Conservation (phyloP, 1,140 invertebrate genomes). For the Bursaphelenchus mucronatus region DNA sequence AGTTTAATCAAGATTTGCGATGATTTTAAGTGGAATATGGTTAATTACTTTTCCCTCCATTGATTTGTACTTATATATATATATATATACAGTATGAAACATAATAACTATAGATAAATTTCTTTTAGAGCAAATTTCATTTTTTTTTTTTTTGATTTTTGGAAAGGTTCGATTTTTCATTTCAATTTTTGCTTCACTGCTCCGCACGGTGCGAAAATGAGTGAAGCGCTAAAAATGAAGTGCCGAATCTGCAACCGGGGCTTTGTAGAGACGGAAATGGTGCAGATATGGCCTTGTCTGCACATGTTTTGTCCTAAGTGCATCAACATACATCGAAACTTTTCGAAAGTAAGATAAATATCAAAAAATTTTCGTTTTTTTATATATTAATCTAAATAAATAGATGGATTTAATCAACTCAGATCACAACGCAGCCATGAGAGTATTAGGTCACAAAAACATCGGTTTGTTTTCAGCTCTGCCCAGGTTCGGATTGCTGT, state of each 20-base stretch:
- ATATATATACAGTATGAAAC: no score
- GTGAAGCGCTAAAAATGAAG: background rate
- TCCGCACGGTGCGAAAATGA: no score
- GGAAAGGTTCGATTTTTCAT: no score
- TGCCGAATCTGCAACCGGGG: conserved; percentile 13
- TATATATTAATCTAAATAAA: no score
- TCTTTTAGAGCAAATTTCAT: no score
- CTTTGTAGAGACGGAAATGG: conserved; percentile 19
- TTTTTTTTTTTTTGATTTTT: no score
- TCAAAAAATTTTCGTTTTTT: background rate
- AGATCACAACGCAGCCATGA: no score
- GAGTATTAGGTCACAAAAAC: no score
- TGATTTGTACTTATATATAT: no score
- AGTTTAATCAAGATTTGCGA: conserved; percentile 18
- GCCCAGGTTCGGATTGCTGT: conserved; percentile 32
- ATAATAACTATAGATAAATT: no score
- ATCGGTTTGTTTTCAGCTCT: conserved; percentile 20
- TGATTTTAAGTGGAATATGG: conserved; percentile 37
- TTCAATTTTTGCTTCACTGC: no score
- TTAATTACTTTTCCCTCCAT: conserved; percentile 42
- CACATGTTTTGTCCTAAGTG: conserved; percentile 36
- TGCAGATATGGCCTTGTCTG: conserved; percentile 35
- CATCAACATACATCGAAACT: conserved; percentile 17
- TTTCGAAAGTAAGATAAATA: background rate
- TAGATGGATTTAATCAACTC: no score